Conservation (phyloP, 2,888 invertebrate species). For the Pterostichus niger region DNA sequence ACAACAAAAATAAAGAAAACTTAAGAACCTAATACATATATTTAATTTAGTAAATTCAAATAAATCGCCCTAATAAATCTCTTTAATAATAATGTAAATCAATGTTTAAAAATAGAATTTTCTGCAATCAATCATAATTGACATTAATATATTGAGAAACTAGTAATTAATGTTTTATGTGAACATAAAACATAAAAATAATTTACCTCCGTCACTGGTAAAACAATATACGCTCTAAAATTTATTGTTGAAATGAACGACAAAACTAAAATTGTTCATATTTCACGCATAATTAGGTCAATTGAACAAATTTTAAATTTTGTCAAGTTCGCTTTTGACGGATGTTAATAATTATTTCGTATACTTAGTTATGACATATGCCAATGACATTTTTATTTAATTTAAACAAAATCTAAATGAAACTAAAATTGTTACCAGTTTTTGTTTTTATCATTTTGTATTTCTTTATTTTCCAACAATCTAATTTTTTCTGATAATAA, state of each 20-base stretch:
- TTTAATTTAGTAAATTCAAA: too few species aligned
- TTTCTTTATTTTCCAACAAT: too few species aligned
- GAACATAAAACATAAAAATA: conserved; percentile 33
- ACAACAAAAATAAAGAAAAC: too few species aligned
- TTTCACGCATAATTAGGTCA: conserved; percentile 63
- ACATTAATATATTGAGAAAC: too few species aligned
- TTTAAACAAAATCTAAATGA: background rate
- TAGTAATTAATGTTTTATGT: background rate
- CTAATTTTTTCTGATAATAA: too few species aligned
- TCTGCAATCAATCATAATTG: too few species aligned
- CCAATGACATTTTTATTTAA: background rate
- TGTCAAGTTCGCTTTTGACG: conserved; percentile 54
- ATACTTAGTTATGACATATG: background rate
- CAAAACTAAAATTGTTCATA: conserved; percentile 34
- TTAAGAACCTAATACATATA: too few species aligned
- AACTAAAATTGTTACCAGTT: too few species aligned
- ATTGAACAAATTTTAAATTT: conserved; percentile 41
- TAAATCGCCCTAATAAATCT: too few species aligned
- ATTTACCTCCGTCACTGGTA: conserved; percentile 11
- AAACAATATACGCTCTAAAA: conserved; percentile 8
- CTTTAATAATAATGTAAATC: too few species aligned
- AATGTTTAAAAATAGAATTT: too few species aligned
- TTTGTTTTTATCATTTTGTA: too few species aligned
- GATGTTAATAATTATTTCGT: conserved; percentile 12
- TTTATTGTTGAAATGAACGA: conserved; percentile 25